Base-by-base conservation (phyloP, 92 coral and sea anemone genomes). In the Bergia puertoricense region DNA sequence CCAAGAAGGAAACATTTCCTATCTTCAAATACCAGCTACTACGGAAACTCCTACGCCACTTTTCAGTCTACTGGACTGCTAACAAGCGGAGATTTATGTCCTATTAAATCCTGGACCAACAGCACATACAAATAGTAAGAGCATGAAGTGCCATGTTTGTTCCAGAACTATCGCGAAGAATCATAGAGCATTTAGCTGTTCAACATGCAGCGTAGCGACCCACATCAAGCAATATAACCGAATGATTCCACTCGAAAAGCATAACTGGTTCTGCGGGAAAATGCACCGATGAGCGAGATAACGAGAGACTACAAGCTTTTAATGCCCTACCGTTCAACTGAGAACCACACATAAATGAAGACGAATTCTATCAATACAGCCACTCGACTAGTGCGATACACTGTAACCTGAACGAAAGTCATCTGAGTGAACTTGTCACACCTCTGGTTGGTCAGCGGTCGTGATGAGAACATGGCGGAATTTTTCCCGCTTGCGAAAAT, bases 81-180 rank as follows among this genome's bases (percentile, higher is more conserved):
- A 41, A 54, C 65, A 15, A 76, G 84, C 50, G 85, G 90, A n/a
- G 85, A 87, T 78, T 51, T 87, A 30, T n/a, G 76, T 44, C 85
- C 77, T 22, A 87, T 30, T 30, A 30, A 30, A 87, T n/a, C 85
- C 90, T 38, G 90, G 90, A 8, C 90, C 90, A 59, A 42, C 77
- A 37, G 71, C 71, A 65, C 16, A 65, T 65, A 65, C 71, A 65
- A 65, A 65, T 15, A 65, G 71, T n/a, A 65, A 11, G 36, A 65
- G 20, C 30, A 65, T 6, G 71, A 65, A n/a, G 71, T 65, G 71
- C 20, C 71, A 65, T 4, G 71, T 65, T 15, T 65, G 71, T 22
- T 65, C 20, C 23, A 11, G 71, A 65, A 65, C 71, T 15, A 15
- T 65, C 71, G 71, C 11, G 66, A 57, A 57, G 66, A 57, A 57